phyloP scores from a whole-genome alignment of 2,888 invertebrate species.

The Timema podura region DNA sequence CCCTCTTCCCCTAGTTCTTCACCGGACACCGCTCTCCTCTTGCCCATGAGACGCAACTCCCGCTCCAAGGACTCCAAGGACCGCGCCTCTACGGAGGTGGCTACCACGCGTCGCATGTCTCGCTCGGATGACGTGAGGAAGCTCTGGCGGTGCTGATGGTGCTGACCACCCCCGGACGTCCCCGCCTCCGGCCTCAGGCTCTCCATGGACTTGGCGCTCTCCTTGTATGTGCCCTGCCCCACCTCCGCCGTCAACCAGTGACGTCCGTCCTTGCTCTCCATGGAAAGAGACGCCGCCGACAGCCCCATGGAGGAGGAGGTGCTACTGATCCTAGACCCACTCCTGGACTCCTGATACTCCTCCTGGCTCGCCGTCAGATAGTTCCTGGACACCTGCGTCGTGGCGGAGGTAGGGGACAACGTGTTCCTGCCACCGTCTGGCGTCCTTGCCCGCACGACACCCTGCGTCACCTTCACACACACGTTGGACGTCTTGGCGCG shows the following conservation, averaged over 20 bases:
- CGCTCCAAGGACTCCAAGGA: constrained; percentile 52
- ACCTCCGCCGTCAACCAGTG: constrained; percentile 26
- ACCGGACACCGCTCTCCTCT: constrained; percentile 58
- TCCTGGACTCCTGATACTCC: background rate
- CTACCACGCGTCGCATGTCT: constrained; percentile 54
- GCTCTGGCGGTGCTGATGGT: constrained; percentile 51
- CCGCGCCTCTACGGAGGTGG: constrained; percentile 49
- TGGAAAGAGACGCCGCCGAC: constrained; percentile 9
- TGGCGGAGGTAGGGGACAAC: background rate
- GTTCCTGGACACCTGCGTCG: background rate
- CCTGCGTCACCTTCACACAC: background rate
- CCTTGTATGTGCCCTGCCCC: constrained; percentile 16
- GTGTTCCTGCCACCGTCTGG: constrained; percentile 6
- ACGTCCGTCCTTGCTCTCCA: constrained; percentile 22
- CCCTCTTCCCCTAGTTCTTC: constrained; percentile 49
- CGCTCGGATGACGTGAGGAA: constrained; percentile 62
- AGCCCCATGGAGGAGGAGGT: constrained; percentile 6
- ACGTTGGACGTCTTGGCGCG: constrained; percentile 7
- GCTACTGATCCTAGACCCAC: constrained; percentile 2
- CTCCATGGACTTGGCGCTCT: constrained; percentile 56
- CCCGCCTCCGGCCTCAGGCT: constrained; percentile 49
- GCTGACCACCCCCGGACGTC: background rate
- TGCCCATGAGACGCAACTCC: constrained; percentile 48
- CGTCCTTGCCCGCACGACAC: background rate
- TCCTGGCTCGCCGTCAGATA: constrained; percentile 11